Conservation (phyloP, 2,113 vertebrate species). For the Myodes glareolus region DNA sequence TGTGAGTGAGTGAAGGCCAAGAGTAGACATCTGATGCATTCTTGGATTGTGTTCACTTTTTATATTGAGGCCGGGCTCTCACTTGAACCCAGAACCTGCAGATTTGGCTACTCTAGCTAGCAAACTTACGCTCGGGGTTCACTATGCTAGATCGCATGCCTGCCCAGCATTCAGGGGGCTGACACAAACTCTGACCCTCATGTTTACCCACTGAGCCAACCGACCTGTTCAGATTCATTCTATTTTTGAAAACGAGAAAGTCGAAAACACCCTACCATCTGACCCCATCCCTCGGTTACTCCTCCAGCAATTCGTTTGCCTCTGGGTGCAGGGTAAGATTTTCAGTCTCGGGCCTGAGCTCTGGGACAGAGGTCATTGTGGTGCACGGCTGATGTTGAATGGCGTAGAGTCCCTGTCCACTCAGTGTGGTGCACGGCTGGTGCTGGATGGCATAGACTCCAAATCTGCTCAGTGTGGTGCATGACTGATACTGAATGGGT, state of each 20-base stretch:
- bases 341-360: constrained; percentile 32
- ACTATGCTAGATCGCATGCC: background rate
- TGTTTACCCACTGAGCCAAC: background rate
- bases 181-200: background rate
- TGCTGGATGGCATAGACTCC: no score
- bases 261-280: background rate
- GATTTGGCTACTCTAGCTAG: background rate
- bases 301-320: background rate
- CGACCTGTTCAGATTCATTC: background rate
- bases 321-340: constrained; percentile 32
- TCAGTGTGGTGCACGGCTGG: no score
- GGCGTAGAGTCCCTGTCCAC: background rate
- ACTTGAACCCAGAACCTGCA: background rate
- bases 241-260: constrained; percentile 16
- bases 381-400: background rate
- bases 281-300: background rate
- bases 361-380: background rate
- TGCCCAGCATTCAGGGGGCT: background rate
- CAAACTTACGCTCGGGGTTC: background rate
- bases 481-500: no score
- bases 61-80: background rate
- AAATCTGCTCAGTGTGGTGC: no score
- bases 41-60: background rate
- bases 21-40: background rate
- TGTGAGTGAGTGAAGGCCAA: background rate